phyloP scores from a whole-genome alignment of 1,140 invertebrate genomes.

The Geopemphigus sp. region DNA sequence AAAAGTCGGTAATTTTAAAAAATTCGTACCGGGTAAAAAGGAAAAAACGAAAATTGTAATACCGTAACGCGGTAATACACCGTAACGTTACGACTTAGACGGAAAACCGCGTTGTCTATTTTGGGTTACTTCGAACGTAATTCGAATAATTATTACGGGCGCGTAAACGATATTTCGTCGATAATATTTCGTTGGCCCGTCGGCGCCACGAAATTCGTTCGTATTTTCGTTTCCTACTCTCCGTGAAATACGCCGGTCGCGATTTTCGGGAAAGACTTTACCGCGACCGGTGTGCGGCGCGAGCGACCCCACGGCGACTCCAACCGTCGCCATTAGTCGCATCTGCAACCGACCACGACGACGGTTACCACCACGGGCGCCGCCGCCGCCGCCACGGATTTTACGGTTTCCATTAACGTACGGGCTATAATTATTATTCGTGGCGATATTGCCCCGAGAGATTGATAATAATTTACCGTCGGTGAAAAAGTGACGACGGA shows the following conservation, averaged over 20 bases:
- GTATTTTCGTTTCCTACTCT: too few relatives aligned
- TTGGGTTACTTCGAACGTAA: too few relatives aligned
- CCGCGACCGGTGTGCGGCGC: neutral
- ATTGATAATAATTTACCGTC: slow-evolving; percentile 37
- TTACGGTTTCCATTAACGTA: slow-evolving; percentile 31
- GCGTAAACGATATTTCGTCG: neutral
- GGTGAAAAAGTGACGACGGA: too few relatives aligned
- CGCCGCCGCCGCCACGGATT: neutral
- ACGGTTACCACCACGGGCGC: slow-evolving; percentile 22
- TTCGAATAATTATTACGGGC: too few relatives aligned
- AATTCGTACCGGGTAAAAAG: too few relatives aligned
- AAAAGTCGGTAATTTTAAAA: too few relatives aligned
- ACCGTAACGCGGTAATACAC: too few relatives aligned
- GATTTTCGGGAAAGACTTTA: neutral
- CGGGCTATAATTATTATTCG: slow-evolving; percentile 40
- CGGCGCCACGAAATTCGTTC: too few relatives aligned
- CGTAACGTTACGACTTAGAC: too few relatives aligned
- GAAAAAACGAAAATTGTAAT: too few relatives aligned
- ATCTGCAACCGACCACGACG: neutral
- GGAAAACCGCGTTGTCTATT: too few relatives aligned
- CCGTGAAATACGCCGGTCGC: neutral
- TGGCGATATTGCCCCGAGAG: slow-evolving; percentile 14
- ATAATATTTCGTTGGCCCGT: neutral
- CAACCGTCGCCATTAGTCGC: slow-evolving; percentile 8
- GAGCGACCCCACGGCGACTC: neutral